Base-by-base conservation (phyloP, 1,140 invertebrate species). In the Drosophila burlai region DNA sequence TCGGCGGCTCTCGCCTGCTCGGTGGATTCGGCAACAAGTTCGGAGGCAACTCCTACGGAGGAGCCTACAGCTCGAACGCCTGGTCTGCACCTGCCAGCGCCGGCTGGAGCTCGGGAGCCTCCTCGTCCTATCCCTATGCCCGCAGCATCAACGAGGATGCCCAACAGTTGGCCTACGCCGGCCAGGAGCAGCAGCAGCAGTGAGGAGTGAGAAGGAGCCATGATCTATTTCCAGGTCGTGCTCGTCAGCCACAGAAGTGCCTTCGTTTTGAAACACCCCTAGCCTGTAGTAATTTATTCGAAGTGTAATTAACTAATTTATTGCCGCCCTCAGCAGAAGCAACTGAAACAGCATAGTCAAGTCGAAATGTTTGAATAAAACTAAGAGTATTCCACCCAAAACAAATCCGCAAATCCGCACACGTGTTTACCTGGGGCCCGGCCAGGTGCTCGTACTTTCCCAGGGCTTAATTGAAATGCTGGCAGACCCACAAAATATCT, bases 1-100 rank as follows among this genome's bases (percentile, higher is more conserved):
- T 97, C 16, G 95, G 95, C 2, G 94, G 96, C 78, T 96, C 96
- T 72, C 96, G 95, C 81, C 93, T 96, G 49, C 93, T 96, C 67
- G 94, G 94, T 38, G 94, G 94, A 6, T 94, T 94, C 16, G 84
- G 84, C 40, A 91, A 91, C 54, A 91, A 92, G 54, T 83, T 94
- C 50, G 76, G 78, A 18, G 91, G 89, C 29, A 74, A 45, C 66
- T 54, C 73, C 1, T 65, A 69, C 40, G 79, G 76, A 18, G 83
- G 86, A 45, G 93, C 89, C 62, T 92, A 92, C 62, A 92, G 55
- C 71, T 76, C 87, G 15, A 93, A 84, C 29, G 68, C 69, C 64
- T 86, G 81, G 87, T 91, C 93, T 60, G 92, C 77, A 64, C 90
- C 61, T 36, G 91, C 78, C 43, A 87, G 69, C 45, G 81, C 74